Percentiles rank a stretch among this genome's conserved stretches.
Conservation (phyloP, 2,888 invertebrate genomes). For the Ptychoptera albimana region DNA sequence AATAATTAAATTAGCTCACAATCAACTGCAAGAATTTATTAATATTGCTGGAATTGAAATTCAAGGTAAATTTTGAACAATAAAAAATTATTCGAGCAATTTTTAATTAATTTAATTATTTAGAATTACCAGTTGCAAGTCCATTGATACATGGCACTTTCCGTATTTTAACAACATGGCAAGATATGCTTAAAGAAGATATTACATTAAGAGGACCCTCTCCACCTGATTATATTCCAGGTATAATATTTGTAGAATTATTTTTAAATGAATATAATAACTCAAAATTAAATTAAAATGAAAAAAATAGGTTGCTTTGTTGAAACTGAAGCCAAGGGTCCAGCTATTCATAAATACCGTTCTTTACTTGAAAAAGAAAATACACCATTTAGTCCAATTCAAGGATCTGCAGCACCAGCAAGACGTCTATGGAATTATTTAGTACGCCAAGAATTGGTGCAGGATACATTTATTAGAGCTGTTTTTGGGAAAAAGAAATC, state of each 20-base stretch:
- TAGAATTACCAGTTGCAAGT: conserved; percentile 86
- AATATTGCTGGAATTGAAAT: conserved; percentile 78
- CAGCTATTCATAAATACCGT: conserved; percentile 83
- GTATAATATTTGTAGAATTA: conserved; percentile 9
- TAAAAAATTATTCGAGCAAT: neutral
- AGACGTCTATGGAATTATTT: conserved; percentile 84
- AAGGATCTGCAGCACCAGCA: conserved; percentile 56
- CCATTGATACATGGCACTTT: conserved; percentile 84
- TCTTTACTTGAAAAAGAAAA: conserved; percentile 84
- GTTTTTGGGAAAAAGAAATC: conserved; percentile 69
- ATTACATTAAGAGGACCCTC: conserved; percentile 62
- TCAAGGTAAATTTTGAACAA: conserved; percentile 43
- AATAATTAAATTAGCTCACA: conserved; percentile 66
- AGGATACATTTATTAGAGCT: conserved; percentile 88
- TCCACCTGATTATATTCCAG: conserved; percentile 71
- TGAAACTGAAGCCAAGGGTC: conserved; percentile 55
- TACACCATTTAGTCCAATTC: conserved; percentile 73
- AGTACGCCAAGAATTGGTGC: conserved; percentile 81
- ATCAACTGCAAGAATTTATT: conserved; percentile 75
- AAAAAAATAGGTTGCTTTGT: conserved; percentile 54
- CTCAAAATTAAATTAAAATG: neutral
- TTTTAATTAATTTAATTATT: conserved; percentile 2
- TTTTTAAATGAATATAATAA: neutral
- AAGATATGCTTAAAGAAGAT: conserved; percentile 61
- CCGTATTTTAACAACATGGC: conserved; percentile 78